Evolutionary conservation across 2,113 vertebrate genomes (phyloP), one percentile per base, ranked within the genome.

Genomic region (Jaculus jaculus): DNA sequence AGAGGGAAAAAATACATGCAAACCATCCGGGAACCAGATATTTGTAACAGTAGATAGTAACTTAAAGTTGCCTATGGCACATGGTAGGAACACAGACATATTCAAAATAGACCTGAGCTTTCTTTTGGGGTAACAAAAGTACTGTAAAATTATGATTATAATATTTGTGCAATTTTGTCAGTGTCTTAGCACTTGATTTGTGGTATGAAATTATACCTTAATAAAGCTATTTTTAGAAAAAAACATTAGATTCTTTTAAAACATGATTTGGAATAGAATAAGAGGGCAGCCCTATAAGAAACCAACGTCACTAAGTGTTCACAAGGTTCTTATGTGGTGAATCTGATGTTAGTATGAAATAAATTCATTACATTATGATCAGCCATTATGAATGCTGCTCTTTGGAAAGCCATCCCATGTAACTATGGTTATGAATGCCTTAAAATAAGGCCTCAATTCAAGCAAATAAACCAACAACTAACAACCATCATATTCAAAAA

Each of bases 91-190:
- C 1, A 30, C 20, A 16, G 15, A 87, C 15, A 87, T 34, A 83
- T 42, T 79, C 13, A 61, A 95, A 82, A 30, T 71, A 12, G 37
- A 8, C 26, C 47, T 60, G 32, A 84, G 15, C 12, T 89, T 96
- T 78, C 16, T 72, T 88, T 75, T 42, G 47, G 42, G 85, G 9
- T 79, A 83, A 84, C 24, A 34, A 60, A 94, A 93, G 82, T 81
- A 20, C 85, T 95, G 85, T 83, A 68, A 86, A 85, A 90, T 80
- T 84, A 68, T 86, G 69, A 18, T 90, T 34, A 12, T 60, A n/a
- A 65, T 7, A 11, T 39, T 71, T 78, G 7, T 7, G 78, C 26
- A 60, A 71, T 18, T 89, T 75, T 61, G 61, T 72, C 84, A 74
- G 87, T 90, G 84, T 61, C 24, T 58, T 75, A 73, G 63, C 6